Conservation (phyloP, 1,140 invertebrate species). For the Meloidogyne hapla region DNA sequence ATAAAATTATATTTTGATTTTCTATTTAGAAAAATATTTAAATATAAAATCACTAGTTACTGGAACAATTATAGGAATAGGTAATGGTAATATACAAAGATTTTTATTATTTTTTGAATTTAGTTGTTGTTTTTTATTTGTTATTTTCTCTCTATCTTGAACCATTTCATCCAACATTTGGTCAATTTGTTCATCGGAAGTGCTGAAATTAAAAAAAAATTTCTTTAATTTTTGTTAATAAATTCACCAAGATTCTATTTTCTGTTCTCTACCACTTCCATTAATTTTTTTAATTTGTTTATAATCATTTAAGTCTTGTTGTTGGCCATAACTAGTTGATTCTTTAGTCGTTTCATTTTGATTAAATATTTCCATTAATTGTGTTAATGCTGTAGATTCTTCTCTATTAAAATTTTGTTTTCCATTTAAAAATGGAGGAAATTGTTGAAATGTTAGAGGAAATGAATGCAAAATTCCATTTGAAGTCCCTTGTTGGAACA, state of each 20-base stretch:
- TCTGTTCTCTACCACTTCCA: neutral
- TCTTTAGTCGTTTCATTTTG: neutral
- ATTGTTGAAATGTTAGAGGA: neutral
- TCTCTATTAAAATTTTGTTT: neutral
- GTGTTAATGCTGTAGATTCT: neutral
- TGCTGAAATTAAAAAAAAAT: neutral
- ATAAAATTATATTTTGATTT: no score
- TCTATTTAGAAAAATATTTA: neutral
- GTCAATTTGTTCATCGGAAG: slow-evolving; percentile 18
- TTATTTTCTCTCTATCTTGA: neutral
- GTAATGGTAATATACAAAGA: slow-evolving; percentile 15
- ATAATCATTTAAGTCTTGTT: neutral
- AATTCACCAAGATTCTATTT: neutral
- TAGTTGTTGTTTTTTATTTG: neutral
- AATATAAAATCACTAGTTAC: slow-evolving; percentile 19
- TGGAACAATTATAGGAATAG: slow-evolving; percentile 11
- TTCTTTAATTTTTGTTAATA: neutral
- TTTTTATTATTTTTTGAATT: neutral
- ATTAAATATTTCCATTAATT: neutral
- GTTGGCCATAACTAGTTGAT: neutral
- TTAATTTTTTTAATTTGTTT: neutral
- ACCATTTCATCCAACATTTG: slow-evolving; percentile 13
- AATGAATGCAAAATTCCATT: neutral
- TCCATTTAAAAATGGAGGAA: neutral
- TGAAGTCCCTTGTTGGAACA: neutral